A percentile compares a stretch with the other conserved stretches of the same genome.
These are phyloP conservation scores for Sturnira hondurensis DNA, from an alignment of 2,113 vertebrate genomes.

Conservation along the genomic window DNA sequence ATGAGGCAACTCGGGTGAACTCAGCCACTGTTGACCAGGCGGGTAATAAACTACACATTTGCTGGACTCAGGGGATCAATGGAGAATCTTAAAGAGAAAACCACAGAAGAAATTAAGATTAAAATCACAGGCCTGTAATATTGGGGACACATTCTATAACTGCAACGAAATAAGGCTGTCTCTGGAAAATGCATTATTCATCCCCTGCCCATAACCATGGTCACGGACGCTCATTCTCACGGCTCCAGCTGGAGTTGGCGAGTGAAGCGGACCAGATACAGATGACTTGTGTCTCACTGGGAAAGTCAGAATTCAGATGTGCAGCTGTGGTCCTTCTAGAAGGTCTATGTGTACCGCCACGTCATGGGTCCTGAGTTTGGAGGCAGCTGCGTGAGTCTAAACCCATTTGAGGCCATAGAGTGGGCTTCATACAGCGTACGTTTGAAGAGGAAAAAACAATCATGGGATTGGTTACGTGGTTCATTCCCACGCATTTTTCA, in stretches of 20 bases:
- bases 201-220: conserved; percentile 27
- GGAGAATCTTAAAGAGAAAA: conserved; percentile 62
- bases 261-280: neutral
- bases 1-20: conserved; percentile 60
- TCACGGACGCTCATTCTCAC: neutral
- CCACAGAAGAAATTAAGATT: conserved; percentile 65
- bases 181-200: conserved; percentile 68
- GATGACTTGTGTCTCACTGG: neutral
- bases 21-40: conserved; percentile 12
- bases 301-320: conserved; percentile 47
- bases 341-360: neutral
- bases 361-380: neutral
- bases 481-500: conserved; percentile 19
- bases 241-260: neutral
- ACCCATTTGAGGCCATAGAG: neutral
- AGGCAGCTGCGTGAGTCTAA: neutral
- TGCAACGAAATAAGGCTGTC: conserved; percentile 25
- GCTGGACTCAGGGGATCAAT: neutral
- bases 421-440: neutral
- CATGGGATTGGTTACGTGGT: neutral
- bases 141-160: conserved; percentile 24
- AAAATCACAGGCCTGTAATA: conserved; percentile 67
- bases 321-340: neutral
- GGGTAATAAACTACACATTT: conserved; percentile 49
- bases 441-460: conserved; percentile 26